Base-by-base conservation (phyloP, 2,797 vertebrate species). In the Streptopelia turtur region DNA sequence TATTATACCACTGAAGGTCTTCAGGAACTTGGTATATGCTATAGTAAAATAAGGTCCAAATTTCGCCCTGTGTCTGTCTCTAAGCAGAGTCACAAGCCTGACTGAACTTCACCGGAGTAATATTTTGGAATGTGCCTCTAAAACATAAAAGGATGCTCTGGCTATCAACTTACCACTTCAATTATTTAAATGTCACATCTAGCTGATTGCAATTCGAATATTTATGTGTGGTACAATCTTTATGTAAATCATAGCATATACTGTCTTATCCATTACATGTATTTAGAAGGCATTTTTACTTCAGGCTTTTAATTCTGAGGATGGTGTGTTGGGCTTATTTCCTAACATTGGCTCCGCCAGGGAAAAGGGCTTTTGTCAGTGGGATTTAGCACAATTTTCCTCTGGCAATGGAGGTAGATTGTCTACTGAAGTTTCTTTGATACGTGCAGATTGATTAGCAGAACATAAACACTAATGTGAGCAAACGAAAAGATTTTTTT, bases 141-240 rank as follows among this genome's bases (percentile, higher is more conserved):
- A 82, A 82, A 69, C 57, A 23, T 2, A 75, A 27, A 16, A 93
- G 15, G 47, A 61, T 80, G 56, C 37, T 85, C 60, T 74, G 89
- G 53, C 45, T 78, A 31, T 77, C 45, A 83, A 1, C 79, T 81
- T 77, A 71, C 23, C 30, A 41, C 43, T 90, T 93, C 45, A 87
- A 5, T 89, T 90, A 93, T 93, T 92, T 88, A 82, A 79, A 53
- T 76, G 27, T 47, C 13, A 6, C 45, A 28, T 61, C 80, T 60
- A 57, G 65, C 24, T 81, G 49, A 52, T 57, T 81, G 31, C 39
- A 59, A 31, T 93, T 96, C 74, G 94, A 71, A 77, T 92, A 87
- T 94, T 94, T 94, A 77, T 70, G 80, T 77, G 61, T 15, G 6
- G 31, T 55, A 61, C 18, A n/a, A 7, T 91, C 64, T 87, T 71